Evolutionary conservation across 1,140 invertebrate species (phyloP).

Genomic region (Drosophila punjabiensis): DNA sequence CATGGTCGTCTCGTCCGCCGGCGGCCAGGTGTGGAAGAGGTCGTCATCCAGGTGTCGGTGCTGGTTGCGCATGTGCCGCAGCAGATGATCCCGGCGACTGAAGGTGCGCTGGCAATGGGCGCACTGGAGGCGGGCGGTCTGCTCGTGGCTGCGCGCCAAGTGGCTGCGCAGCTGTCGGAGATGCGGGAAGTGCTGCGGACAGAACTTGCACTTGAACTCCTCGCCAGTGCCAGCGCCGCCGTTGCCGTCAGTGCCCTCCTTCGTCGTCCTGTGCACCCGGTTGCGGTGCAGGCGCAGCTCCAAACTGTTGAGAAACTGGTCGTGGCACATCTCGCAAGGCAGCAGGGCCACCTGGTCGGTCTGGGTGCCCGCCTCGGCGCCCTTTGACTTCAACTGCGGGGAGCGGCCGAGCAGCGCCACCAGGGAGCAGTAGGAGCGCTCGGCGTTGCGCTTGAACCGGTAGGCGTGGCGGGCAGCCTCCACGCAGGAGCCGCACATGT

Average conservation of each 20-base stretch:
- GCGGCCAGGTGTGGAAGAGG: constrained; percentile 2
- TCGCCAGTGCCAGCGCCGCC: constrained; percentile 10
- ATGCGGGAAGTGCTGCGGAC: constrained; percentile 58
- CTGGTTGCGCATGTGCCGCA: constrained; percentile 67
- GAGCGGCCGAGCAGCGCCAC: constrained; percentile 52
- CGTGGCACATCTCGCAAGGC: constrained; percentile 73
- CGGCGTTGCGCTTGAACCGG: constrained; percentile 69
- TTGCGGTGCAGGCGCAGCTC: constrained; percentile 72
- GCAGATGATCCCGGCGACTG: constrained; percentile 68
- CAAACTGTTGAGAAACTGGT: constrained; percentile 63
- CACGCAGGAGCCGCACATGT: constrained; percentile 70
- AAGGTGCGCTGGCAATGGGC: constrained; percentile 62
- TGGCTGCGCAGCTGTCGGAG: constrained; percentile 66
- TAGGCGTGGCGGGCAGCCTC: constrained; percentile 69
- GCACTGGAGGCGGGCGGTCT: constrained; percentile 52
- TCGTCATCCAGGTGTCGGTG: constrained; percentile 47
- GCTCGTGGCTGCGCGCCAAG: constrained; percentile 60
- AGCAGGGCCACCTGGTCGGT: constrained; percentile 68
- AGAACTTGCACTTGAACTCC: constrained; percentile 69
- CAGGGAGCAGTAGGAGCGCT: constrained; percentile 71
- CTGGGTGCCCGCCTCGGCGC: constrained; percentile 67
- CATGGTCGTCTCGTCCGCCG: constrained; percentile 51
- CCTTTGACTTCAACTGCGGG: constrained; percentile 24
- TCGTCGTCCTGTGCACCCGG: constrained; percentile 34
- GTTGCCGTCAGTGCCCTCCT: constrained; percentile 3